These are phyloP conservation scores for Troilus luridus DNA, from an alignment of 2,888 invertebrate species.

Conservation along the genomic window DNA sequence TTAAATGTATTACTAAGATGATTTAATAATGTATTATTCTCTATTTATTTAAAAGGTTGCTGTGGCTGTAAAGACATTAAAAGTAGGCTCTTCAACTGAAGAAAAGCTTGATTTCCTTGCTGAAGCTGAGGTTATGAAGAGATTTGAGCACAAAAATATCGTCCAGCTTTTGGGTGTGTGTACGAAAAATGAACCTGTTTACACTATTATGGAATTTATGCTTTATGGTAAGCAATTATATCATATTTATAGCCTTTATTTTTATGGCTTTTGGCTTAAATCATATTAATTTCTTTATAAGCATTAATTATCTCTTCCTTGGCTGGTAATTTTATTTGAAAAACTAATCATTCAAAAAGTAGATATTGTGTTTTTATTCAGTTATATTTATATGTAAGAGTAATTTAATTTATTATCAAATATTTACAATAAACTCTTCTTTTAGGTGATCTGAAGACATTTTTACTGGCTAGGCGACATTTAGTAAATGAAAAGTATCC, in stretches of 20 bases:
- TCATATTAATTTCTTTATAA: not conserved
- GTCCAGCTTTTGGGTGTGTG: slow-evolving; percentile 89
- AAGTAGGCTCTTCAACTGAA: slow-evolving; percentile 85
- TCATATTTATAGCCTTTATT: not conserved
- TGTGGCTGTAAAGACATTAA: slow-evolving; percentile 91
- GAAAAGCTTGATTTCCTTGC: slow-evolving; percentile 92
- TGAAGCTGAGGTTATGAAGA: slow-evolving; percentile 95
- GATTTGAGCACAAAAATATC: slow-evolving; percentile 91
- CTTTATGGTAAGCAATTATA: slow-evolving; percentile 76
- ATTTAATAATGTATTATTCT: not conserved
- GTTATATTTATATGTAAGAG: not conserved
- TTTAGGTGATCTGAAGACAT: slow-evolving; percentile 87
- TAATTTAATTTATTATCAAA: not conserved
- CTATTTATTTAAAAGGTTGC: slow-evolving; percentile 71
- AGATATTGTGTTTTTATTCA: too few relatives aligned
- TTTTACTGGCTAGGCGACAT: slow-evolving; percentile 86
- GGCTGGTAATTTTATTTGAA: too few relatives aligned
- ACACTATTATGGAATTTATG: slow-evolving; percentile 95
- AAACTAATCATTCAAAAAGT: too few relatives aligned
- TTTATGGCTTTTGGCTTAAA: not conserved
- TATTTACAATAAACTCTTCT: not conserved
- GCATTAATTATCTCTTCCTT: not conserved
- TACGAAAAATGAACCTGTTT: slow-evolving; percentile 88
- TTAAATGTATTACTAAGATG: too few relatives aligned
- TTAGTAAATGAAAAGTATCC: slow-evolving; percentile 77